phyloP scores from a whole-genome alignment of 1,140 invertebrate species.

The Battus philenor region DNA sequence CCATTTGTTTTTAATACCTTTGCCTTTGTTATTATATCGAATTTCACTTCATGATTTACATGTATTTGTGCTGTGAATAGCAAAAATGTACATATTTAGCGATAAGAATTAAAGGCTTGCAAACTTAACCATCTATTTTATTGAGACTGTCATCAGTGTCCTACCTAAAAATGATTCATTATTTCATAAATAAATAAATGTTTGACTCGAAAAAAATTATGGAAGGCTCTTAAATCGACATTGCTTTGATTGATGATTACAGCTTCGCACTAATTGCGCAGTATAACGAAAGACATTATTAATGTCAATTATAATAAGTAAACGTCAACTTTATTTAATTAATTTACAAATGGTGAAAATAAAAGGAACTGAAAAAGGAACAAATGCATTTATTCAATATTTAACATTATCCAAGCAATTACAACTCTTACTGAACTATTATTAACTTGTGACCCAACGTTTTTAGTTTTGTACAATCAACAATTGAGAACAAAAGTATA shows the following conservation, averaged over 20 bases:
- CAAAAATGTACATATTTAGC: conserved; percentile 11
- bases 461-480: conserved; percentile 10
- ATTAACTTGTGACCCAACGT: conserved; percentile 6
- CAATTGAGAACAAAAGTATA: too few species aligned
- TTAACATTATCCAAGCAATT: conserved; percentile 14
- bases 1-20: conserved; percentile 19
- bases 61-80: conserved; percentile 9
- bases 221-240: too few species aligned
- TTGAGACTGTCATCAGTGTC: background rate
- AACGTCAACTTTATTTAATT: background rate
- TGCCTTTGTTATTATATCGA: conserved; percentile 4
- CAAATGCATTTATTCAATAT: conserved; percentile 16
- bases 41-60: conserved; percentile 11
- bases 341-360: too few species aligned
- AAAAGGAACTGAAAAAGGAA: conserved; percentile 2
- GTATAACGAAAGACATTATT: too few species aligned
- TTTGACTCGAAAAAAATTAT: too few species aligned
- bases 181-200: too few species aligned
- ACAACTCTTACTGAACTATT: conserved; percentile 11
- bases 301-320: background rate
- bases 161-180: background rate
- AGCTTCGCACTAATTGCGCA: too few species aligned
- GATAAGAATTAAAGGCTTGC: conserved; percentile 17
- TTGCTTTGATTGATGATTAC: too few species aligned
- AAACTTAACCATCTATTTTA: conserved; percentile 5